These are phyloP conservation scores for Turritopsis dohrnii DNA, from an alignment of 30 jellyfish, hydroid and myxozoan genomes.

Conservation along the genomic window DNA sequence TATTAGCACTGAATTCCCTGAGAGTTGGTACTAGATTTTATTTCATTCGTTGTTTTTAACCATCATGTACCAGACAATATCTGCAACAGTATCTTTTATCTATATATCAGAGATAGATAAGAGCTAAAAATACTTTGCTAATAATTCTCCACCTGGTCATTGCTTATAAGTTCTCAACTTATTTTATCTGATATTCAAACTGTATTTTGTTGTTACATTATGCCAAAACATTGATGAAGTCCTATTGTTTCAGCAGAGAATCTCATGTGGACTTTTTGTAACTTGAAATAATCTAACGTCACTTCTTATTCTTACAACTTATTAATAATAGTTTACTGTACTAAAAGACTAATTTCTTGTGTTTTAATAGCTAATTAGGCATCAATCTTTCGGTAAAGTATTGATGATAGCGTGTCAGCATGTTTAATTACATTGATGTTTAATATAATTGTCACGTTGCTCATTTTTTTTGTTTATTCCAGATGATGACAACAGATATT, in stretches of 20 bases:
- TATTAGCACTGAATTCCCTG: no score
- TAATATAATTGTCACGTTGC: background rate
- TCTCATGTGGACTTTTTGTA: no score
- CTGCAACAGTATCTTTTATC: background rate
- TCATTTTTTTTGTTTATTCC: background rate
- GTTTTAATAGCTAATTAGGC: background rate
- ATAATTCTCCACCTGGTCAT: background rate
- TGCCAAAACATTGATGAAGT: no score
- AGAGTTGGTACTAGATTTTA: no score
- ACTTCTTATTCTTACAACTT: no score
- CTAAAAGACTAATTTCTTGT: no score
- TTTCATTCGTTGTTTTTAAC: background rate
- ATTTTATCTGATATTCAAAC: background rate
- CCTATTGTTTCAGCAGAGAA: no score
- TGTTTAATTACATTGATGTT: background rate
- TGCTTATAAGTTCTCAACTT: background rate
- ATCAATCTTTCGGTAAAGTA: background rate
- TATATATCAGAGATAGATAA: background rate
- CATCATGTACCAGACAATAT: background rate
- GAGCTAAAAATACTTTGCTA: background rate
- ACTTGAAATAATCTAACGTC: no score
- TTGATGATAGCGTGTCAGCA: background rate
- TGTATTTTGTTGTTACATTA: no score
- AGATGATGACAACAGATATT: slow-evolving; percentile 4
- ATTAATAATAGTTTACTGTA: no score